Evolutionary conservation across 2,113 vertebrate species (phyloP).

Genomic region (Vireo altiloquus): DNA sequence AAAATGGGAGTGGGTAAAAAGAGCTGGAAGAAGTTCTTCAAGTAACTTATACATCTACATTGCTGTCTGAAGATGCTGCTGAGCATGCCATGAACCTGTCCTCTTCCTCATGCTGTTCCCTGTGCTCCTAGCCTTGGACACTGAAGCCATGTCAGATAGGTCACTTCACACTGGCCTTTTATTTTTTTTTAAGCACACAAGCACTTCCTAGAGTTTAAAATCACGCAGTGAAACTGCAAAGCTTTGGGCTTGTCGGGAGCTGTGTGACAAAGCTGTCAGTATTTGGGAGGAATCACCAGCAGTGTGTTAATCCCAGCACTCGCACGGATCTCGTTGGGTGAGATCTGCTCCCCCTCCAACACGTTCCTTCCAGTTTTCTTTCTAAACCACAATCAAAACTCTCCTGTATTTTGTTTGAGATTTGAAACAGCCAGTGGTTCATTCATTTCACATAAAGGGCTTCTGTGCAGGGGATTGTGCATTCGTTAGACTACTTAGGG

Average conservation of each 20-base stretch:
- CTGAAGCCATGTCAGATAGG: not conserved
- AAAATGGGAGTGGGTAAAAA: not conserved
- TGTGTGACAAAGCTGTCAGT: not conserved
- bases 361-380: constrained; percentile 37
- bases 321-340: not conserved
- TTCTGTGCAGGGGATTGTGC: constrained; percentile 33
- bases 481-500: not conserved
- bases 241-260: not conserved
- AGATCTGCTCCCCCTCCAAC: constrained; percentile 26
- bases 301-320: constrained; percentile 3
- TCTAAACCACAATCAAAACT: constrained; percentile 61
- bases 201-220: not conserved
- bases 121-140: not conserved
- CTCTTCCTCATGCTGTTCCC: not conserved
- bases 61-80: not conserved
- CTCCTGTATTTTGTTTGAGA: constrained; percentile 53
- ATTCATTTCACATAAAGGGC: constrained; percentile 33
- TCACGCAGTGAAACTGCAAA: not conserved
- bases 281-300: not conserved
- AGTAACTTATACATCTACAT: not conserved
- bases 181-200: not conserved
- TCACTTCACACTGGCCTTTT: not conserved
- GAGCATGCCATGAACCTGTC: not conserved
- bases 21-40: not conserved
- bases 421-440: constrained; percentile 41